Evolutionary conservation across 2,888 invertebrate species (phyloP).

Genomic region (Plusia festucae): DNA sequence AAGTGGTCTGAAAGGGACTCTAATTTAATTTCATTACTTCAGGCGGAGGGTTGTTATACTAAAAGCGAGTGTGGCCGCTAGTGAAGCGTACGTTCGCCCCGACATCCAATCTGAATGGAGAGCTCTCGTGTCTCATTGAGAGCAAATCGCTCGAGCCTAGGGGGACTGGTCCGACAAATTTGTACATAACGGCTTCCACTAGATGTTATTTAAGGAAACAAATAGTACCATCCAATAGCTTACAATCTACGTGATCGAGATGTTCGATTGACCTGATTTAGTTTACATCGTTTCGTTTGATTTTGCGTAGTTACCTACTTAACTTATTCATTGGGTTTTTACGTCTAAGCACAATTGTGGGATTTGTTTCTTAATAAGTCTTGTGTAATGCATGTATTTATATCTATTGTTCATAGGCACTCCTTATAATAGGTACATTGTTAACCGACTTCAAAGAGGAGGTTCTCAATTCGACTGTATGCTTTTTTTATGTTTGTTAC

Average conservation of each 20-base stretch:
- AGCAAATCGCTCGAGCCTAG: slow-evolving; percentile 74
- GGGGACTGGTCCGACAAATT: slow-evolving; percentile 59
- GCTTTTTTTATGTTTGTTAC: no score
- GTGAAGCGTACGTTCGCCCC: slow-evolving; percentile 64
- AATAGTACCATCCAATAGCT: slow-evolving; percentile 40
- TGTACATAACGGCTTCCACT: slow-evolving; percentile 49
- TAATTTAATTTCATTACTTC: slow-evolving; percentile 79
- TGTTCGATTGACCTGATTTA: slow-evolving; percentile 24
- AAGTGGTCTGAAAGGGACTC: slow-evolving; percentile 68
- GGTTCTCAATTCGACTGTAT: no score
- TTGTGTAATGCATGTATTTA: not conserved
- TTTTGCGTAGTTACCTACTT: slow-evolving; percentile 3
- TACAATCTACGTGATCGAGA: slow-evolving; percentile 31
- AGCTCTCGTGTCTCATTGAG: slow-evolving; percentile 80
- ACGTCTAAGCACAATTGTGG: not conserved
- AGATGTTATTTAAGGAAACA: slow-evolving; percentile 54
- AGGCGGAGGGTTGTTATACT: slow-evolving; percentile 68
- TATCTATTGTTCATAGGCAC: not conserved
- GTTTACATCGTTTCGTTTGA: slow-evolving; percentile 23
- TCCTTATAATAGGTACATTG: not conserved
- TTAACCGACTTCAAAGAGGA: no score
- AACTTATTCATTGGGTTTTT: not conserved
- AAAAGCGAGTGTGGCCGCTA: slow-evolving; percentile 60
- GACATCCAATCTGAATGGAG: slow-evolving; percentile 84
- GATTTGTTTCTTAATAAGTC: slow-evolving; percentile 2